Percentiles rank a stretch among this genome's conserved stretches.
phyloP scores from a whole-genome alignment of 2,113 vertebrate species.

The Hypanus sabinus region DNA sequence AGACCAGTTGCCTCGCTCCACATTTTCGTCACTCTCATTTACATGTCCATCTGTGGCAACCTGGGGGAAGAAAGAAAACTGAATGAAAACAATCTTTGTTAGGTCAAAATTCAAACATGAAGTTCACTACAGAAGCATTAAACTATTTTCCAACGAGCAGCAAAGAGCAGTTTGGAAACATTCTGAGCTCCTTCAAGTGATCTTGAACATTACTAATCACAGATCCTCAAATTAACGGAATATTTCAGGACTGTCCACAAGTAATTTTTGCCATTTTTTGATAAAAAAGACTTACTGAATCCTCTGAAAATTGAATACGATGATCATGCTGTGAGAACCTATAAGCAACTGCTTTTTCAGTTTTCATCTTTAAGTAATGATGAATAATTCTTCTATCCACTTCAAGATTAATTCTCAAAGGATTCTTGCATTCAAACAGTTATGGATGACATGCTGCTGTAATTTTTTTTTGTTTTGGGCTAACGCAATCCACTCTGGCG shows the following conservation, averaged over 20 bases:
- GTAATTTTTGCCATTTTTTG: neutral
- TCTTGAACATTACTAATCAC: too few species aligned
- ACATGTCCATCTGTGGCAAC: constrained; percentile 40
- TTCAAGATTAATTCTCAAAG: too few species aligned
- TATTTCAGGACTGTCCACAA: neutral
- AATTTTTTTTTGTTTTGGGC: neutral
- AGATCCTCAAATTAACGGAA: neutral
- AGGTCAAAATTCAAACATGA: neutral
- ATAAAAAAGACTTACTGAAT: neutral
- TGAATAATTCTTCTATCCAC: neutral
- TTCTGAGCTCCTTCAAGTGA: neutral
- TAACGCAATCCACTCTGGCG: neutral
- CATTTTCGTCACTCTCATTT: constrained; percentile 55
- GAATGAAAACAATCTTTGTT: neutral
- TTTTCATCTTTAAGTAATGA: neutral
- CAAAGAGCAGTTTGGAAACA: neutral
- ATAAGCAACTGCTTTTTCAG: too few species aligned
- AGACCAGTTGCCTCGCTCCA: constrained; percentile 80
- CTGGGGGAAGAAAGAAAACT: neutral
- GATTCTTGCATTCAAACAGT: too few species aligned
- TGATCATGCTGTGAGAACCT: neutral
- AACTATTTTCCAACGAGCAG: neutral
- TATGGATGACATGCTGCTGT: too few species aligned
- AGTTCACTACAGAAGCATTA: neutral
- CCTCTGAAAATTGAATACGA: too few species aligned